A percentile compares a stretch with the other conserved stretches of the same genome.
phyloP scores from a whole-genome alignment of 37 sponge, comb jelly and placozoan genomes.

The Diacarnus erythraeanus region DNA sequence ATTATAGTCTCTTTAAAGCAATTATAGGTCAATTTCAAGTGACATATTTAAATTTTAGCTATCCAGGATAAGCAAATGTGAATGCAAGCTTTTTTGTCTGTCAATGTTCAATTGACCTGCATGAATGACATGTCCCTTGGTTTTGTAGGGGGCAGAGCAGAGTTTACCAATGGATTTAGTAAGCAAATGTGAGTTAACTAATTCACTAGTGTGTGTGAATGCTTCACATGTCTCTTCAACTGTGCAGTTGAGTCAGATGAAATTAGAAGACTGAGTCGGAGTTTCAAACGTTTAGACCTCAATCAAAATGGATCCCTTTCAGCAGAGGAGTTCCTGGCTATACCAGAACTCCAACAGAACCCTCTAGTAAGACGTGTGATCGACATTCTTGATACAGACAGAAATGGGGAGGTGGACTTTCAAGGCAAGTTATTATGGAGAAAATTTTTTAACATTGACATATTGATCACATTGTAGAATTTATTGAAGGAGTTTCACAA shows the following conservation, averaged over 20 bases:
- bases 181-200: conserved; percentile 53
- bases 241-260: conserved; percentile 87
- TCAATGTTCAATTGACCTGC: too few species aligned
- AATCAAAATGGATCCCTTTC: conserved; percentile 95
- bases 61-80: too few species aligned
- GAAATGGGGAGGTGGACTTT: conserved; percentile 98
- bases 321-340: conserved; percentile 93
- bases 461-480: conserved; percentile 60
- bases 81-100: too few species aligned
- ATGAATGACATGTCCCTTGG: neutral
- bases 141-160: conserved; percentile 69
- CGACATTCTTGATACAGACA: conserved; percentile 95
- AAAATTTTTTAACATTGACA: neutral
- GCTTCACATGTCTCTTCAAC: neutral
- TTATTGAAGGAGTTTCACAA: conserved; percentile 94
- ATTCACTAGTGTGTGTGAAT: neutral
- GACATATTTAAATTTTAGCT: too few species aligned
- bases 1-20: too few species aligned
- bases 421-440: conserved; percentile 80
- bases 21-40: too few species aligned
- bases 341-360: conserved; percentile 99
- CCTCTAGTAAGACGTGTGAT: conserved; percentile 96
- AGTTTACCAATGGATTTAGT: conserved; percentile 59
- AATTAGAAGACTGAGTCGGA: conserved; percentile 81
- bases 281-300: conserved; percentile 93